These are phyloP conservation scores for Hypomecis punctinalis DNA, from an alignment of 2,888 invertebrate species.

Conservation along the genomic window DNA sequence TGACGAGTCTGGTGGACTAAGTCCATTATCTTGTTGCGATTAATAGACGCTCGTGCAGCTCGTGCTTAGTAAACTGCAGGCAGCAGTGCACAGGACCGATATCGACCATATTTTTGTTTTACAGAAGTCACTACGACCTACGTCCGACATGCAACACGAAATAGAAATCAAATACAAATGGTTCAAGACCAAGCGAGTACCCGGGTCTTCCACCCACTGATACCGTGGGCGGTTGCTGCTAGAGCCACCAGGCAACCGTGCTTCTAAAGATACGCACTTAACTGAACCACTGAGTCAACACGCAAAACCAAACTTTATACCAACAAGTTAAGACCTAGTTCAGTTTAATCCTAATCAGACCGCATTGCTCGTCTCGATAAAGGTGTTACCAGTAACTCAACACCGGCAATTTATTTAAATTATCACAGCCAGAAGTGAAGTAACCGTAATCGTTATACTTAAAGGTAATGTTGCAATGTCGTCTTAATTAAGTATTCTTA, in stretches of 20 bases:
- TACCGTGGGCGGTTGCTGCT: constrained; percentile 47
- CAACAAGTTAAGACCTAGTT: constrained; percentile 11
- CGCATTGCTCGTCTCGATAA: constrained; percentile 41
- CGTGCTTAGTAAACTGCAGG: too few species aligned
- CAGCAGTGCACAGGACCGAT: too few species aligned
- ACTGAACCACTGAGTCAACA: constrained; percentile 13
- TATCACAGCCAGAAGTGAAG: constrained; percentile 54
- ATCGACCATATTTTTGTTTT: not conserved
- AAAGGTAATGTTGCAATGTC: constrained; percentile 44
- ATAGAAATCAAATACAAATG: constrained; percentile 38
- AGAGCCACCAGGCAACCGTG: constrained; percentile 44
- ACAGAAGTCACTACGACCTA: constrained; percentile 3
- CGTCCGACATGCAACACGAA: constrained; percentile 27
- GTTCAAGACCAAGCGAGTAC: constrained; percentile 50
- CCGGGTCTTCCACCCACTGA: constrained; percentile 54
- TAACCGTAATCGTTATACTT: constrained; percentile 45
- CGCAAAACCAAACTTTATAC: constrained; percentile 21
- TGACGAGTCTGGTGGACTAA: too few species aligned
- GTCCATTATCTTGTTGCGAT: too few species aligned
- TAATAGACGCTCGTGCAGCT: too few species aligned
- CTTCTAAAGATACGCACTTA: constrained; percentile 26
- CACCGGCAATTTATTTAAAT: constrained; percentile 63
- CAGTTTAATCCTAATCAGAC: constrained; percentile 4
- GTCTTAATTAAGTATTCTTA: constrained; percentile 42
- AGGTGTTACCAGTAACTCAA: constrained; percentile 53